phyloP scores from a whole-genome alignment of 1,140 invertebrate genomes.

The Sitobion miscanthi region DNA sequence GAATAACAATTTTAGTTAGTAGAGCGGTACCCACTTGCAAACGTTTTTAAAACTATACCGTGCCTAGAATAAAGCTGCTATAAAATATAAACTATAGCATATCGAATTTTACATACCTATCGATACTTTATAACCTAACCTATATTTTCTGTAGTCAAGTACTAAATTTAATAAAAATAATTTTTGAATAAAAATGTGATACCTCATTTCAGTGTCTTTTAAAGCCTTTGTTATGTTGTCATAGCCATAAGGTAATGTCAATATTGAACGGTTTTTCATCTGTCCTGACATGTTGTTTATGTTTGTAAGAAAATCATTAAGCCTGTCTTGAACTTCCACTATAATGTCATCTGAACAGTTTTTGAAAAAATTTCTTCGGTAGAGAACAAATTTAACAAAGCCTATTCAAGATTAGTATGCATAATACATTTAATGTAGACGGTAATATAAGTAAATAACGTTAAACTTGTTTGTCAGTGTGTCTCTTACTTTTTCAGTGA shows the following conservation, averaged over 20 bases:
- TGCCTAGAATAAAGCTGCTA: not conserved
- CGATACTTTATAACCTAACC: too few species aligned
- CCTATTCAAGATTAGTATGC: not conserved
- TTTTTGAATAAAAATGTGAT: not conserved
- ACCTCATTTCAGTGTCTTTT: constrained; percentile 41
- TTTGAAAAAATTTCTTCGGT: constrained; percentile 10
- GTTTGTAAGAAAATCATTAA: constrained; percentile 12
- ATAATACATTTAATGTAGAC: not conserved
- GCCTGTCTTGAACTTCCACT: constrained; percentile 14
- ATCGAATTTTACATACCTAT: too few species aligned
- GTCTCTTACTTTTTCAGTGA: constrained; percentile 76
- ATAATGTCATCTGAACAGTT: constrained; percentile 25
- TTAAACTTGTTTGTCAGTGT: not conserved
- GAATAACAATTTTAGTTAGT: too few species aligned
- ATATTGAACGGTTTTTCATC: not conserved
- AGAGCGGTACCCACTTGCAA: too few species aligned
- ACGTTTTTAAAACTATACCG: too few species aligned
- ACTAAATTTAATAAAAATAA: not conserved
- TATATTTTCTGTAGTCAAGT: not conserved
- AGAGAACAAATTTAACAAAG: not conserved
- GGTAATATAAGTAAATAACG: too few species aligned
- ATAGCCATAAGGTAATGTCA: constrained; percentile 30
- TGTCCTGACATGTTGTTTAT: constrained; percentile 16
- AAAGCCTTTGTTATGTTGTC: constrained; percentile 11
- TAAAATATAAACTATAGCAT: not conserved